Percentiles rank a stretch among this genome's conserved stretches.
These are phyloP conservation scores for Tragulus kanchil DNA, from an alignment of 2,113 vertebrate species.

Conservation along the genomic window DNA sequence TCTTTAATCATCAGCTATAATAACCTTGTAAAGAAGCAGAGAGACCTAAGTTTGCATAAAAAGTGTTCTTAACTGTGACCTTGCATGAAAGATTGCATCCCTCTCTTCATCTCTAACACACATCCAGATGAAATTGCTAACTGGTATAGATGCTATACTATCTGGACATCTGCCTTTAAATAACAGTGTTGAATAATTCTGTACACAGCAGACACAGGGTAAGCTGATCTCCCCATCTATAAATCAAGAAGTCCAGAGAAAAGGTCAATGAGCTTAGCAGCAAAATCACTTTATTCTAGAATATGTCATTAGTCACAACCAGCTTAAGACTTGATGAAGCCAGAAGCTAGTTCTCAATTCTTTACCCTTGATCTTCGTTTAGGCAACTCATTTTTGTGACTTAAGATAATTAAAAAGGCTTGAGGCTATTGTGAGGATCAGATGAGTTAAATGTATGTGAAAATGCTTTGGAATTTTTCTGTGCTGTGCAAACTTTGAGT, in stretches of 20 bases:
- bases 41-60: not conserved
- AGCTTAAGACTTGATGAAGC: not conserved
- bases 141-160: not conserved
- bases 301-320: not conserved
- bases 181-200: not conserved
- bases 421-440: not conserved
- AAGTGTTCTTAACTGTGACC: not conserved
- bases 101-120: not conserved
- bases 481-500: not conserved
- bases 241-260: not conserved
- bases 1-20: not conserved
- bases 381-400: not conserved
- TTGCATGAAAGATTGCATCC: not conserved
- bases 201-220: not conserved
- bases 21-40: not conserved
- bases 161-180: not conserved
- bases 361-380: not conserved
- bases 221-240: not conserved
- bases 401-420: not conserved
- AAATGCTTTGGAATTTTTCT: not conserved
- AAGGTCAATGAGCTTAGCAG: not conserved
- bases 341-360: not conserved
- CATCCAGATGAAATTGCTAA: slow-evolving; percentile 11
- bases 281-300: not conserved
- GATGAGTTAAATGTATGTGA: not conserved